Evolutionary conservation across 2,797 vertebrate species (phyloP).

Genomic region (Tragelaphus eurycerus): DNA sequence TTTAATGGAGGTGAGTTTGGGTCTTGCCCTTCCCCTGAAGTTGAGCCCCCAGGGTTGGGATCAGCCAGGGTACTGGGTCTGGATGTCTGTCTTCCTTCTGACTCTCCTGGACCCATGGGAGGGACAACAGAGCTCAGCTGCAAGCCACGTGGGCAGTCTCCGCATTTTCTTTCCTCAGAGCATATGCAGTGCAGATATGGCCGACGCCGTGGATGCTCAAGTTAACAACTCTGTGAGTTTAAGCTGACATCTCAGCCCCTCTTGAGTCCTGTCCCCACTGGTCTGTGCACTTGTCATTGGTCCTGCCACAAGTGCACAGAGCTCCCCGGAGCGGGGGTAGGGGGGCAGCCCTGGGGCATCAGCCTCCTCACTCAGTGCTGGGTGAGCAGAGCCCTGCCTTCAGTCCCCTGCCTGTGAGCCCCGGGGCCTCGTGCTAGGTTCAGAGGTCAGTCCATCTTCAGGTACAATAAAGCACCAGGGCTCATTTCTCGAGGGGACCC

Average conservation of each 20-base stretch:
- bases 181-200: accelerated
- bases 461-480: accelerated
- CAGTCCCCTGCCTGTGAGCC: background rate
- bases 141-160: background rate
- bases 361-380: background rate
- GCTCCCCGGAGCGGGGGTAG: accelerated
- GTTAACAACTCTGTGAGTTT: background rate
- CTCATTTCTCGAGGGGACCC: background rate
- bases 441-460: background rate
- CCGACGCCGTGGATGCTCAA: accelerated
- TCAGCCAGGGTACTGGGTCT: background rate
- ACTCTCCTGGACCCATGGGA: background rate
- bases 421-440: background rate
- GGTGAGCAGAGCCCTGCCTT: background rate
- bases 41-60: too few relatives aligned
- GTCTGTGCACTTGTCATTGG: background rate
- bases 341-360: background rate
- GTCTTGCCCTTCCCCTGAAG: background rate
- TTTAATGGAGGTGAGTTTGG: background rate
- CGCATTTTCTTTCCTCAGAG: background rate
- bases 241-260: background rate
- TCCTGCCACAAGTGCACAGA: background rate
- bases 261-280: background rate
- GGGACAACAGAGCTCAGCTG: too few relatives aligned
- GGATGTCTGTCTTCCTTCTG: background rate